Percentiles rank a stretch among this genome's conserved stretches.
These are phyloP conservation scores for Ammodytes marinus DNA, from an alignment of 2,113 vertebrate species.

Conservation along the genomic window DNA sequence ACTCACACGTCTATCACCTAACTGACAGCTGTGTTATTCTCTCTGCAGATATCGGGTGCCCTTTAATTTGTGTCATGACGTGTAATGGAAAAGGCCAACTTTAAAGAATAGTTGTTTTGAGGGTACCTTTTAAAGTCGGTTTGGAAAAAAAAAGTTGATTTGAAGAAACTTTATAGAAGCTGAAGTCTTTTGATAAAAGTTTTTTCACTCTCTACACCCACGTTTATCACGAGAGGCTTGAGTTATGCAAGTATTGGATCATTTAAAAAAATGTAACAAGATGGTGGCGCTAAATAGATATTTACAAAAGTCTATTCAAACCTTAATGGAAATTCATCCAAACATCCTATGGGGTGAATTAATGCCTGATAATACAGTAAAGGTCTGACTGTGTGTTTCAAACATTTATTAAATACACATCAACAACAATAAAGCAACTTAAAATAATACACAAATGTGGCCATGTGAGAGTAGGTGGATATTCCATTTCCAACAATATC, in stretches of 20 bases:
- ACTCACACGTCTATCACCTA: conserved; percentile 43
- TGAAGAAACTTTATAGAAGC: not conserved
- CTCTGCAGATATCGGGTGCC: conserved; percentile 41
- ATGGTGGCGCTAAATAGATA: not conserved
- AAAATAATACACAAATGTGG: no score
- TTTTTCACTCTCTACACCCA: not conserved
- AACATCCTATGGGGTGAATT: not conserved
- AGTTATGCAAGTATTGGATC: no score
- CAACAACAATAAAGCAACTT: no score
- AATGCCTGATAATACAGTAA: not conserved
- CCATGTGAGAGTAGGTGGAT: no score
- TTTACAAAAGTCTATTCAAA: no score
- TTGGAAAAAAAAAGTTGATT: not conserved
- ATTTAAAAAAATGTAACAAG: not conserved
- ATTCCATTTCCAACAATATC: no score
- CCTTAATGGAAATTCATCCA: no score
- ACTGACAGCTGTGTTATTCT: conserved; percentile 63
- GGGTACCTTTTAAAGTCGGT: conserved; percentile 1
- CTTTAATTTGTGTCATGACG: conserved; percentile 11
- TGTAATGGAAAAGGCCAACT: conserved; percentile 8
- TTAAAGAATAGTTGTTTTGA: conserved; percentile 16
- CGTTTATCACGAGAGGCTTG: not conserved
- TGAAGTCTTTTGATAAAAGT: not conserved
- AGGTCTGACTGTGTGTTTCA: no score
- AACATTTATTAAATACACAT: no score